Percentiles rank a stretch among this genome's conserved stretches.
phyloP scores from a whole-genome alignment of 2,888 invertebrate genomes.

The Zygogramma bicolorata region DNA sequence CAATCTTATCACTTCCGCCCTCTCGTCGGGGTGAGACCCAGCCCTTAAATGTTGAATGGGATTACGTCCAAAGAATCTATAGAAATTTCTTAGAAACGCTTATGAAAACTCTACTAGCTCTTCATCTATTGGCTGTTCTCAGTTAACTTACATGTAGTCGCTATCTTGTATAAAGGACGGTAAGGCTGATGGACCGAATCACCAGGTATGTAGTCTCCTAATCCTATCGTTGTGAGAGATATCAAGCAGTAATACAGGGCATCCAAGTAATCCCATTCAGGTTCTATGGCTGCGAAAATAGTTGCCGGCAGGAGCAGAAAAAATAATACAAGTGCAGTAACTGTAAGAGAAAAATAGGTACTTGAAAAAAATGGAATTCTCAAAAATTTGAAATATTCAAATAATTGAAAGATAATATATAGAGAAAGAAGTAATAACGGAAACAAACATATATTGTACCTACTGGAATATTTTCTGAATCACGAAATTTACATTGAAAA shows the following conservation, averaged over 20 bases:
- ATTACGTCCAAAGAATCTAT: no score
- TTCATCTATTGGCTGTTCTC: no score
- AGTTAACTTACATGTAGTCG: constrained; percentile 76
- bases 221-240: constrained; percentile 88
- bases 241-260: constrained; percentile 93
- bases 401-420: no score
- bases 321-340: constrained; percentile 69
- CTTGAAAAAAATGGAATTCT: not conserved
- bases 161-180: constrained; percentile 85
- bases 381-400: not conserved
- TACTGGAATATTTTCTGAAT: no score
- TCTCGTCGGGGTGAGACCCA: no score
- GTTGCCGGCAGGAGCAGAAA: constrained; percentile 83
- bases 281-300: constrained; percentile 81
- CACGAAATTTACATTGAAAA: no score
- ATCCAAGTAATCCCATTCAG: constrained; percentile 87
- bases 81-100: no score
- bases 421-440: no score
- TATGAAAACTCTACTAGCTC: no score
- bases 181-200: constrained; percentile 82
- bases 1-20: no score
- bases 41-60: no score
- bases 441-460: no score
- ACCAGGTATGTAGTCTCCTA: constrained; percentile 91
- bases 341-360: constrained; percentile 63